phyloP scores from a whole-genome alignment of 1,140 invertebrate genomes.

The Ridgeia piscesae region DNA sequence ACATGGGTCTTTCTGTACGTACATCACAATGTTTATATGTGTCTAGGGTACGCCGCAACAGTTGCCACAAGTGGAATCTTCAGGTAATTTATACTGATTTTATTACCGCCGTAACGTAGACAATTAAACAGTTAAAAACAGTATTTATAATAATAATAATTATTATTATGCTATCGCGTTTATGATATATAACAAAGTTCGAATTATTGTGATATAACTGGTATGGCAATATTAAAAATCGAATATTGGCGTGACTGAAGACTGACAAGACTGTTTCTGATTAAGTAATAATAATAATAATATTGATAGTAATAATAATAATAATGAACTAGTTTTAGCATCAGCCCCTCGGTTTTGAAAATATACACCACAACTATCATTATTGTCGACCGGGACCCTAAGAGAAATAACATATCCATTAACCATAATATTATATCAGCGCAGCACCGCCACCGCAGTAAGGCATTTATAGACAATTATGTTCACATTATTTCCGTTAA shows the following conservation, averaged over 20 bases:
- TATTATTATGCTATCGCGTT: no score
- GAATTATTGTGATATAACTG: no score
- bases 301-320: neutral
- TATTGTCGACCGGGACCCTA: neutral
- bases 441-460: no score
- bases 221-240: no score
- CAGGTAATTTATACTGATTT: neutral
- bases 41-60: neutral
- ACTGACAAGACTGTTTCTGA: neutral
- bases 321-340: neutral
- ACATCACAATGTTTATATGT: neutral
- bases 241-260: no score
- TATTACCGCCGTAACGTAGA: neutral
- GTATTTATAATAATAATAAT: no score
- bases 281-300: neutral
- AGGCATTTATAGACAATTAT: neutral
- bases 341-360: neutral
- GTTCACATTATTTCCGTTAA: neutral
- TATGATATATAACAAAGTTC: no score
- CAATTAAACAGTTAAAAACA: no score
- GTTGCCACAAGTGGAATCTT: neutral
- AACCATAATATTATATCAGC: no score
- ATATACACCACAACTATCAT: neutral
- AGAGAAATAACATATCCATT: neutral
- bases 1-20: no score